Base-by-base conservation (phyloP, 2,888 invertebrate species). In the Cylloceria caligata region DNA sequence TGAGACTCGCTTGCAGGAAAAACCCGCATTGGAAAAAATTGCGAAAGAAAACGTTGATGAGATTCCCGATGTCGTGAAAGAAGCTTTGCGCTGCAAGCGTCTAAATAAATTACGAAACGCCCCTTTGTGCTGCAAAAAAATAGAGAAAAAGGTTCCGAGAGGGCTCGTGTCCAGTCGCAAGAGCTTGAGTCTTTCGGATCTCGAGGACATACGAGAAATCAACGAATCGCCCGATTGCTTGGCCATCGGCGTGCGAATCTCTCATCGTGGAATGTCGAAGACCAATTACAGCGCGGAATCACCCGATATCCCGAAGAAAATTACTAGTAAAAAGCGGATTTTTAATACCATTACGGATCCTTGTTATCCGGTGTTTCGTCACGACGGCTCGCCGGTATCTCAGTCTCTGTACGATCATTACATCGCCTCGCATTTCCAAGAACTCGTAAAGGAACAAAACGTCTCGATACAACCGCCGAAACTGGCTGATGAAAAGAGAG, bases 331-430 rank as follows among this genome's bases (percentile, higher is more conserved):
- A 67, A 78, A 75, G 30, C 75, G 73, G 34, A 42, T 74, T 65
- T 84, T 80, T 27, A 95, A 95, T 89, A 96, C 97, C 0, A 96
- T 97, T 72, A 95, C 96, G 57, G 97, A 97, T 92, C 97, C 97
- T 0, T 94, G 94, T 80, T 96, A 95, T 93, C 97, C 97, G 0
- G 95, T 96, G 24, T 96, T 97, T 87, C 95, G 96, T 88, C 94
- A 94, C 80, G 96, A 97, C 85, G 97, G 97, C 0, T 94, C 95
- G 64, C 95, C 96, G 4, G 95, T 96, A 77, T 97, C 97, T 0
- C 95, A 95, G 84, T 95, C 95, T 5, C 93, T 97, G 0, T 96
- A 96, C 90, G 95, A 96, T 86, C 95, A 96, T 86, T 95, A 96
- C 87, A 93, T 96, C 69, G 94, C 95, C 49, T 94, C 95, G 84